Base-by-base conservation (phyloP, 2,888 invertebrate genomes). In the Noctua janthe region DNA sequence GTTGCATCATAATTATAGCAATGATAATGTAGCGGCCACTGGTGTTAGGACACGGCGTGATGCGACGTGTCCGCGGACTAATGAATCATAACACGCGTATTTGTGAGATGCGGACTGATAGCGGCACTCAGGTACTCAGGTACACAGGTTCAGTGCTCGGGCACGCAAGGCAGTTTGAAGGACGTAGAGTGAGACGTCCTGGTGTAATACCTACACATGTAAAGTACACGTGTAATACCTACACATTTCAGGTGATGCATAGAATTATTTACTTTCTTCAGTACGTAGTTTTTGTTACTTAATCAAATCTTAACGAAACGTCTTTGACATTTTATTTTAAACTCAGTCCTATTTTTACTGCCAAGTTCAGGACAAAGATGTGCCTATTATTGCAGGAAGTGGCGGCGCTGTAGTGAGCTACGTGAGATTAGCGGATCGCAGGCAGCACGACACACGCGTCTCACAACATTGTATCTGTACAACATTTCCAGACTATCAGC, bases 51-150 rank as follows among this genome's bases (percentile, higher is more conserved):
- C 15, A 17, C 64, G 49, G 74, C 56, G 69, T 20, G 49, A 62
- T 70, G 76, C 77, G 73, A 47, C 70, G 13, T 8, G 23, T 59
- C 17, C 35, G 59, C 75, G 29, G 69, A 70, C 75, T 70, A 78
- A 81, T 82, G 75, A 79, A 84, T 72, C 80, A 73, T 80, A 80
- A 78, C 76, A 39, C 75, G 69, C 49, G 59, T 66, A 73, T 64
- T 82, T 54, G 71, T 74, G 54, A 67, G 78, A 86, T 82, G 78
- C 70, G 39, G 8, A 1, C 64, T 39, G 76, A 80, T 71, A 82
- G 59, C 54, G 47, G 15, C n/a, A 43, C 64, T 10, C 43, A 23
- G 39, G 66, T 5, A 67, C 64, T 8, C 43, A 23, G 23, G 39
- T 6, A 62, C 29, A 43, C 39, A 4, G 69, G 7, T 29, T 43